Evolutionary conservation across 2,888 invertebrate species (phyloP), one percentile per base, ranked within the genome.

Genomic region (Sphinx pinastri): DNA sequence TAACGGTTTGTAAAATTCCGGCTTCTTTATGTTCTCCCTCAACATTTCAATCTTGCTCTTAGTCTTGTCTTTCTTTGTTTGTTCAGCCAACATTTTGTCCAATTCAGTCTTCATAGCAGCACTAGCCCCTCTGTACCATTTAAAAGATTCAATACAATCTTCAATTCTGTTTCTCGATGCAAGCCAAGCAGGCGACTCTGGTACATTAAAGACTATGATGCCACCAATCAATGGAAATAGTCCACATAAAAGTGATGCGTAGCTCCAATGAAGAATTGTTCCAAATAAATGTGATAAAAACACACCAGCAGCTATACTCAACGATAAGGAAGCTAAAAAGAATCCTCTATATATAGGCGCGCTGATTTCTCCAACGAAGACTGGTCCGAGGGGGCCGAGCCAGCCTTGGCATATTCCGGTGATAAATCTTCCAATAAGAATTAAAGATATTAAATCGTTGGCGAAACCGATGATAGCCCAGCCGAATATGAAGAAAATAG

Each of bases 131-230:
- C 96, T 91, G 75, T 96, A 95, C 94, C 95, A 96, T 73, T 94
- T 90, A 67, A 96, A 95, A 0, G 95, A 94, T 16, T 89, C 80
- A 47, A 95, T 90, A 1, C 96, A 96, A 73, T 95, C 94, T 3
- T 94, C 94, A 0, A 93, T 87, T 71, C 94, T 90, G 19, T 95
- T 95, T 76, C 94, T 95, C 6, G 95, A 94, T 7, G 96, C 94
- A 51, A 97, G 82, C 96, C 96, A 97, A 16, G 94, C 93, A 0
- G 96, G 97, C 38, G 96, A 95, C 87, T 97, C 97, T 0, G 95
- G 96, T n/a, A 95, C 91, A 31, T 94, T 94, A 38, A 93, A 88
- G 19, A 96, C 85, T 16, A 95, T 88, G 0, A 95, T 76, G 69
- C 94, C 94, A 72, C 94, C 94, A 1, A 94, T 71, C 4, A 95